Base-by-base conservation (phyloP, 2,797 vertebrate genomes). In the Cossypha polioptera region DNA sequence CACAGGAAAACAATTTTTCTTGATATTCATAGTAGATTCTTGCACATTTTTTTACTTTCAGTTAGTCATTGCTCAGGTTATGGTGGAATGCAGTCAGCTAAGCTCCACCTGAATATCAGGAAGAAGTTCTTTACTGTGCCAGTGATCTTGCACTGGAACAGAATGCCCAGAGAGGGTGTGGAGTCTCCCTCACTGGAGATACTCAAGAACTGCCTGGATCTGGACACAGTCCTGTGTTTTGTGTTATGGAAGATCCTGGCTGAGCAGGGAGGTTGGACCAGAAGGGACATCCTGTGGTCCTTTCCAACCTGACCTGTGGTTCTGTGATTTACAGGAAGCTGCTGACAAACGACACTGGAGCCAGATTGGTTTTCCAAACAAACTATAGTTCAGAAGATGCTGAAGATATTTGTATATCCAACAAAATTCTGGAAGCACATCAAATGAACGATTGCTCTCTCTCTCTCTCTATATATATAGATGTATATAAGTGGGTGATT, bases 401-500 rank as follows among this genome's bases (percentile, higher is more conserved):
- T 53, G 73, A 77, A 86, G 10, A 13, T 24, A 40, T 38, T 51
- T 57, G 10, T 50, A 19, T 29, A 45, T 18, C 6, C 38, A 62
- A 3, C 10, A 58, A 65, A 82, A 65, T 43, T 28, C 8, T 68
- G 26, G 38, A 87, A 88, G 9, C 2, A 38, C 0, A 3, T 35
- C 2, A 76, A 63, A 80, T 47, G 7, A 6, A 35, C 31, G 7
- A 4, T 24, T 1, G 50, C 6, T 35, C 4, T 21, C 9, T 29
- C 16, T 50, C 13, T 45, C 42, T 48, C 13, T 48, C 2, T 48
- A 10, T 50, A 3, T 24, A 10, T 10, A 4, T 54, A 31, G 15
- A n/a, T 48, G 9, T 0, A 0, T 28, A 3, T n/a, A 62, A 31
- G 9, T 33, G 13, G 13, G 4, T 25, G 40, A 43, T 11, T 53